Conservation (phyloP, 2,113 vertebrate genomes). For the Butorides virescens region DNA sequence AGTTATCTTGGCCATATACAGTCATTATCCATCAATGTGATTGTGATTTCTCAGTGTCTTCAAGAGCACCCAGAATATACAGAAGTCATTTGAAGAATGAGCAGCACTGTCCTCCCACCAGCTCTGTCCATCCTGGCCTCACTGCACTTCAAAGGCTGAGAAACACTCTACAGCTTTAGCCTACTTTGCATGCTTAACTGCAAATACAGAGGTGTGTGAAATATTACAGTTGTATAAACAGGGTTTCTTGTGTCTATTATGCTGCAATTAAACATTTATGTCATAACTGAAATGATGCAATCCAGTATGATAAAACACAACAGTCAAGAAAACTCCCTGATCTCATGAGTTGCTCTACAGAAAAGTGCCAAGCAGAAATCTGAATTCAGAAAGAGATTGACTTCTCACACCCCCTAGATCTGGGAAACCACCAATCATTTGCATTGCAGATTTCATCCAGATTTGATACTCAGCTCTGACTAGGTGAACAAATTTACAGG, state of each 20-base stretch:
- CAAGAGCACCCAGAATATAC: background rate
- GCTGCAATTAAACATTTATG: background rate
- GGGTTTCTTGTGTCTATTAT: background rate
- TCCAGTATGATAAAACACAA: background rate
- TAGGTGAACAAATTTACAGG: background rate
- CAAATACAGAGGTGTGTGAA: background rate
- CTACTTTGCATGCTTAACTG: background rate
- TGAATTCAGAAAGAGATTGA: background rate
- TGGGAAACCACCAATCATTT: background rate
- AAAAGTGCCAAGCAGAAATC: background rate
- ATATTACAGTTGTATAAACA: background rate
- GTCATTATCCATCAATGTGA: background rate
- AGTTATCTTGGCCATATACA: background rate
- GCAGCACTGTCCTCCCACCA: background rate
- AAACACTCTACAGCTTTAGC: background rate
- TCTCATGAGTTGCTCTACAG: background rate
- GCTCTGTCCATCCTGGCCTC: background rate
- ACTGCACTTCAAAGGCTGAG: background rate
- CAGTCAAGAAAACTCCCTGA: background rate
- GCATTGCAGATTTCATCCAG: background rate
- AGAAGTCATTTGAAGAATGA: background rate
- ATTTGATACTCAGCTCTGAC: background rate
- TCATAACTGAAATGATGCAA: background rate
- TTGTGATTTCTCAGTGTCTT: background rate
- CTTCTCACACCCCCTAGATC: background rate